phyloP scores from a whole-genome alignment of 2,797 vertebrate genomes.

The Coregonus ussuriensis region DNA sequence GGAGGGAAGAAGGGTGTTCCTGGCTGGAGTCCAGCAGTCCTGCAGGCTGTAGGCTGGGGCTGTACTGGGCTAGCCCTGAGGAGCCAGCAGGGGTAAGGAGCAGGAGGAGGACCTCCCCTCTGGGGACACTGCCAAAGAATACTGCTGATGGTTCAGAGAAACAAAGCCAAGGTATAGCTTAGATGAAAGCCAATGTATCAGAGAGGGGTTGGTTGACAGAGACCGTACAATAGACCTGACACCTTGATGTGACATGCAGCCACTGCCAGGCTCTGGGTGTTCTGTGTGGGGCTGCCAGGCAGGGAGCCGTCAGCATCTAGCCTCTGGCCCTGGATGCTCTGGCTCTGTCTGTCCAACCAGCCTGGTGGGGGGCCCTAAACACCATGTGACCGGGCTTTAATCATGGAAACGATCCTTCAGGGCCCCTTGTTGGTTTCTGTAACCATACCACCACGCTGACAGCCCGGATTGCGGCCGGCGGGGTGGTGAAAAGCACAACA shows the following conservation, averaged over 20 bases:
- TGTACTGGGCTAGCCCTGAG: background rate
- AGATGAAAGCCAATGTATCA: no score
- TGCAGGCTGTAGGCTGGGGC: background rate
- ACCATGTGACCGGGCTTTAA: constrained; percentile 32
- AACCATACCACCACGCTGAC: constrained; percentile 66
- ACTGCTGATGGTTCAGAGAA: background rate
- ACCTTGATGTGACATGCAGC: background rate
- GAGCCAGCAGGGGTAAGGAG: background rate
- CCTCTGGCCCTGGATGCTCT: constrained; percentile 30
- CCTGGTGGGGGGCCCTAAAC: background rate
- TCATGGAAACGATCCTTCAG: constrained; percentile 59
- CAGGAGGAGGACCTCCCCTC: background rate
- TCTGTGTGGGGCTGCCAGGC: background rate
- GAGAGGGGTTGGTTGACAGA: no score
- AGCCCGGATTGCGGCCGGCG: constrained; percentile 27
- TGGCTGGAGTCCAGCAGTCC: constrained; percentile 11
- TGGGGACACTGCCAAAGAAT: background rate
- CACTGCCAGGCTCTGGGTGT: background rate
- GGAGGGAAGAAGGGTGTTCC: background rate
- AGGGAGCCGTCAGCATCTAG: background rate
- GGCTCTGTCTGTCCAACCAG: background rate
- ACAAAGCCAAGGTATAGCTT: no score
- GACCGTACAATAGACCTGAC: background rate
- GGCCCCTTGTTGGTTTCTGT: constrained; percentile 60
- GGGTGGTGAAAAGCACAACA: constrained; percentile 10